phyloP scores from a whole-genome alignment of 2,888 invertebrate species.

The Plagiodera versicolora region DNA sequence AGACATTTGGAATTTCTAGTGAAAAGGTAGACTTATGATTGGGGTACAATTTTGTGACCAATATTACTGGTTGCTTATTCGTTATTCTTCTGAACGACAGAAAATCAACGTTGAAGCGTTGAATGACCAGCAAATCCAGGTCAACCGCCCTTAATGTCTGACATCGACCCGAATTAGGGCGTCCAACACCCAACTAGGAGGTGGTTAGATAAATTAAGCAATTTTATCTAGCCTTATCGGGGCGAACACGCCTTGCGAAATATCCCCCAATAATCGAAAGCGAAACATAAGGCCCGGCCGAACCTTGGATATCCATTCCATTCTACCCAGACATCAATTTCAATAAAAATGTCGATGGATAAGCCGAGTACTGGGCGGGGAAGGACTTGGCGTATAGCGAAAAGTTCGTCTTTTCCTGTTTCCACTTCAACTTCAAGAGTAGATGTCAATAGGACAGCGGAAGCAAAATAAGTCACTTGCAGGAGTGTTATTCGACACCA shows the following conservation, averaged over 20 bases:
- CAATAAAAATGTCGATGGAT: conserved; percentile 50
- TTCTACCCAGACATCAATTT: conserved; percentile 51
- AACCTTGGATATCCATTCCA: conserved; percentile 49
- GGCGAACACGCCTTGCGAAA: conserved; percentile 28
- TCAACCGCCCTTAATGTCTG: neutral
- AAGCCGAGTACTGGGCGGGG: conserved; percentile 40
- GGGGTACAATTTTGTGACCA: no score
- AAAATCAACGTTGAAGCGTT: neutral
- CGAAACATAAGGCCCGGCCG: conserved; percentile 45
- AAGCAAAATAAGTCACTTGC: neutral
- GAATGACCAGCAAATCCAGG: neutral
- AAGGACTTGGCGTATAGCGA: neutral
- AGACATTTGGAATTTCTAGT: no score
- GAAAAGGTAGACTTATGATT: no score
- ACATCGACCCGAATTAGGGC: neutral
- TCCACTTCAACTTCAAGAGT: neutral
- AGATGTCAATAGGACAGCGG: neutral
- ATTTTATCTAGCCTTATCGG: conserved; percentile 18
- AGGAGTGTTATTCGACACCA: no score
- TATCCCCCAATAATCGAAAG: conserved; percentile 45
- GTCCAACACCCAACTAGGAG: neutral
- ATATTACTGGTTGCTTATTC: no score
- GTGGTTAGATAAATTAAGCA: conserved; percentile 1
- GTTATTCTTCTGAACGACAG: neutral
- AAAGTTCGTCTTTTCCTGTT: neutral